A percentile compares a stretch with the other conserved stretches of the same genome.
Evolutionary conservation across 2,113 vertebrate species (phyloP).

Genomic region (Poicephalus meyeri): DNA sequence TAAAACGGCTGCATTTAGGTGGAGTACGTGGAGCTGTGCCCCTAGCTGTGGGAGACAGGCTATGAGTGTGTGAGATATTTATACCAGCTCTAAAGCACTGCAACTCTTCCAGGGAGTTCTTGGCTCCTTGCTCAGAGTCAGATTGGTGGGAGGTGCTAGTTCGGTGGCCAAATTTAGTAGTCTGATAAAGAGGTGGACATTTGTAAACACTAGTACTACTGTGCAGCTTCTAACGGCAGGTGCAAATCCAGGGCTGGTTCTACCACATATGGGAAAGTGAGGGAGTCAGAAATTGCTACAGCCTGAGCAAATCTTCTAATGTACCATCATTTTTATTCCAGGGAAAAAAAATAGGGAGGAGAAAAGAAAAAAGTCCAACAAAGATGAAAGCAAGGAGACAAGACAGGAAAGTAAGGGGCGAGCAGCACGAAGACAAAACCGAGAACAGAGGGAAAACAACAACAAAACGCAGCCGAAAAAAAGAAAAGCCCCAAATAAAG

Average conservation of each 20-base stretch:
- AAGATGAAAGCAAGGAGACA: conserved; percentile 84
- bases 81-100: background rate
- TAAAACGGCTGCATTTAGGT: background rate
- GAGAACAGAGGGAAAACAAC: conserved; percentile 86
- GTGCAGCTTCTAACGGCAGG: background rate
- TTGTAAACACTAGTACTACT: background rate
- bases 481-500: conserved; percentile 83
- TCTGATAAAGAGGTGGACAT: background rate
- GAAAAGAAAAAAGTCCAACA: conserved; percentile 85
- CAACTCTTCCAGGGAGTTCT: background rate
- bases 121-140: background rate
- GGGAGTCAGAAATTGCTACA: background rate
- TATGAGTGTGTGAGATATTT: background rate
- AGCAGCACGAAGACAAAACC: conserved; percentile 78
- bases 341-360: conserved; percentile 81
- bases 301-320: conserved; percentile 31
- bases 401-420: conserved; percentile 81
- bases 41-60: background rate
- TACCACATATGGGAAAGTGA: background rate
- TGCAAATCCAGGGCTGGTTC: background rate
- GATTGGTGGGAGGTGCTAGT: background rate
- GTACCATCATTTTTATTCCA: conserved; percentile 67
- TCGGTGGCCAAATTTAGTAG: background rate
- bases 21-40: background rate
- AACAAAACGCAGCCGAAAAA: conserved; percentile 90